Base-by-base conservation (phyloP, 2,797 vertebrate species). In the Danionella dracula region DNA sequence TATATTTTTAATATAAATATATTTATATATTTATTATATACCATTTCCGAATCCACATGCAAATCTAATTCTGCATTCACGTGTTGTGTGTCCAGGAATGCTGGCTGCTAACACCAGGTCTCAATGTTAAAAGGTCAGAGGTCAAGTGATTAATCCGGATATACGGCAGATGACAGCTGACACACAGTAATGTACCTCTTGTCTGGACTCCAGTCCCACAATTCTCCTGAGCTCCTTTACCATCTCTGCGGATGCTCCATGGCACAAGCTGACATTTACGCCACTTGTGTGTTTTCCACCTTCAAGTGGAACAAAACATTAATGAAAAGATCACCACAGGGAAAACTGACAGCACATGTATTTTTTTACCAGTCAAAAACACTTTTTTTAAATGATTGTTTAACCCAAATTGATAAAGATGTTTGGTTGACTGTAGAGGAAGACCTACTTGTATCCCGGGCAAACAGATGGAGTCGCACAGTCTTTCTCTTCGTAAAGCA, bases 261-360 rank as follows among this genome's bases (percentile, higher is more conserved):
- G 95, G 94, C 0, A 98, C 96, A 51, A 98, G 82, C 60, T 97
- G 97, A 84, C 97, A 99, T 58, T 93, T 88, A 54, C 94, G 93
- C 97, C 97, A 98, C 61, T 98, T 98, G 83, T 98, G 96, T 1
- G 92, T 94, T 81, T 98, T 99, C 96, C 96, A 99, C 73, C 97
- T 98, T 78, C 29, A 85, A 78, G 2, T 15, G 56, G 50, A 31
- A 45, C 15, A 13, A 0, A 1, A 16, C 20, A 42, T 38, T n/a
- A 7, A 31, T 32, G 2, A 21, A 16, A 35, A 21, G 31, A 23
- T 16, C 40, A 15, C n/a, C 13, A 32, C 17, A 23, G 11, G 34
- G n/a, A 19, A 17, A 44, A 42, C 13, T 1, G 9, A 21, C 23
- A 9, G 7, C 6, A 4, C 27, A 53, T 29, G 34, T 21, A 23